These are phyloP conservation scores for Struthidea cinerea DNA, from an alignment of 2,113 vertebrate species.

Conservation along the genomic window DNA sequence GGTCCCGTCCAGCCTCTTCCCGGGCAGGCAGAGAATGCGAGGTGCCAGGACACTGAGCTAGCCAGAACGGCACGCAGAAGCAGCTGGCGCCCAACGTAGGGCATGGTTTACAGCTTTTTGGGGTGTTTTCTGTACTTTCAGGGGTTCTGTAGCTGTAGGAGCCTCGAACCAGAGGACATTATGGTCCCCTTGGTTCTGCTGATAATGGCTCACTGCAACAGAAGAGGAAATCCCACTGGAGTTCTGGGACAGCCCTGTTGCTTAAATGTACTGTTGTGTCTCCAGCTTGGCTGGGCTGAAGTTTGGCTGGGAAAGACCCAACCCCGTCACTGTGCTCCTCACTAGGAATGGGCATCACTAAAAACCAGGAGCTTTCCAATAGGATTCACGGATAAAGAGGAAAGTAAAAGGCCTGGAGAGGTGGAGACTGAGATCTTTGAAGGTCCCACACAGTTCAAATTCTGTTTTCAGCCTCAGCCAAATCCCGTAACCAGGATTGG, in stretches of 20 bases:
- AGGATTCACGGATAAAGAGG: neutral
- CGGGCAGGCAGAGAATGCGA: too few relatives aligned
- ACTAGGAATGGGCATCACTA: neutral
- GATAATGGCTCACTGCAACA: too few relatives aligned
- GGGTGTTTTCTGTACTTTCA: too few relatives aligned
- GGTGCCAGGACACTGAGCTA: too few relatives aligned
- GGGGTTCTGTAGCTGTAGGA: too few relatives aligned
- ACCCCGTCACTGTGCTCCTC: neutral
- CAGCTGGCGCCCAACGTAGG: too few relatives aligned
- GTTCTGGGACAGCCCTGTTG: neutral
- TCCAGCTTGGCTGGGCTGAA: neutral
- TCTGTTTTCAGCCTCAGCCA: neutral
- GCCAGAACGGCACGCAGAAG: too few relatives aligned
- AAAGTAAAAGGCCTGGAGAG: neutral
- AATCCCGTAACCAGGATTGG: neutral
- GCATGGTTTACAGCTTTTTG: too few relatives aligned
- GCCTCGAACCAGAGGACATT: too few relatives aligned
- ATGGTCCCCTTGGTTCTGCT: too few relatives aligned
- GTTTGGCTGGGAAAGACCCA: neutral
- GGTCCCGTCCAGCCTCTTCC: too few relatives aligned
- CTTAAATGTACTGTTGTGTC: neutral
- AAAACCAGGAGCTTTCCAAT: neutral
- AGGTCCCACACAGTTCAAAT: neutral
- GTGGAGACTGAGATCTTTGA: neutral
- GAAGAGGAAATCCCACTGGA: neutral